phyloP scores from a whole-genome alignment of 2,888 invertebrate species.

The Meliscaeva auricollis region DNA sequence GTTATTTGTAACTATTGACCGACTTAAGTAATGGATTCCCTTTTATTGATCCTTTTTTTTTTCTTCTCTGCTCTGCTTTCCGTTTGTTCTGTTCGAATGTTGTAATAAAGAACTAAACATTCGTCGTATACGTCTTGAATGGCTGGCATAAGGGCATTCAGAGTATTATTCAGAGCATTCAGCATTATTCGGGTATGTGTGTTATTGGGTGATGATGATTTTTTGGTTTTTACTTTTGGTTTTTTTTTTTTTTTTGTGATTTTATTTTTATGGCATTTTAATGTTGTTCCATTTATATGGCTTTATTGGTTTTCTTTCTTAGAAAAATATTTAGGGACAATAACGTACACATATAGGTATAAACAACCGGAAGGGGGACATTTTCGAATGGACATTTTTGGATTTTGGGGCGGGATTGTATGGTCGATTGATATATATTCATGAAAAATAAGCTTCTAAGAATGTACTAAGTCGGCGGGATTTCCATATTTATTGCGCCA shows the following conservation, averaged over 20 bases:
- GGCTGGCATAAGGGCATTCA: neutral
- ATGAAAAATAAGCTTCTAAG: slow-evolving; percentile 11
- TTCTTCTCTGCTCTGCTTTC: neutral
- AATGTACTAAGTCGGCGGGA: neutral
- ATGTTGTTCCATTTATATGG: slow-evolving; percentile 23
- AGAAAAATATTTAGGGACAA: neutral
- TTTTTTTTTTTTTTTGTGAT: no score
- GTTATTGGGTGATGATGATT: slow-evolving; percentile 24
- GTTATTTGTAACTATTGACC: slow-evolving; percentile 60
- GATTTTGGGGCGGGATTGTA: neutral
- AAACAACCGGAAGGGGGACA: slow-evolving; percentile 5
- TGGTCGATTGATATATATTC: neutral
- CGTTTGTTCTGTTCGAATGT: neutral
- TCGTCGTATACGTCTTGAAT: neutral
- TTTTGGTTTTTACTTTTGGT: slow-evolving; percentile 40
- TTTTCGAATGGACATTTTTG: neutral
- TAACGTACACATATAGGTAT: neutral
- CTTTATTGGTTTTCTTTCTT: slow-evolving; percentile 19
- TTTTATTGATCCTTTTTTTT: slow-evolving; percentile 43
- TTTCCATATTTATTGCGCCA: neutral
- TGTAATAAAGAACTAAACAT: slow-evolving; percentile 18
- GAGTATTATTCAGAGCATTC: neutral
- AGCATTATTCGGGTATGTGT: neutral
- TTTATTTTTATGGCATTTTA: slow-evolving; percentile 38
- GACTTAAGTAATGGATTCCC: slow-evolving; percentile 57